A percentile compares a stretch with the other conserved stretches of the same genome.
These are phyloP conservation scores for Nebria salina DNA, from an alignment of 2,888 invertebrate genomes.

Conservation along the genomic window DNA sequence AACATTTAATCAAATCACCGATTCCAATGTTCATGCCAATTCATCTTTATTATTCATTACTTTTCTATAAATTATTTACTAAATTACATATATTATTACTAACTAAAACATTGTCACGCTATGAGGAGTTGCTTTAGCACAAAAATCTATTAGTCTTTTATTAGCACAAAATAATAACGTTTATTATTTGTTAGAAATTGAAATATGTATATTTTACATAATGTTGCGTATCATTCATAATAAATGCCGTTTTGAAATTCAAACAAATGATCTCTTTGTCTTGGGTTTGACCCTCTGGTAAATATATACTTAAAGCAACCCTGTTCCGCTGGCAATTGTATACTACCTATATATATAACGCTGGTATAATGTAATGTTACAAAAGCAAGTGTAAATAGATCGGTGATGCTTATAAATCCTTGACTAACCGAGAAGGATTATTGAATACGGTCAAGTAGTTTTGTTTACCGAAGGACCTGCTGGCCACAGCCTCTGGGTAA, in stretches of 20 bases:
- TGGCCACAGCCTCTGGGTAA: conserved; percentile 31
- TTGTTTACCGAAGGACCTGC: conserved; percentile 23
- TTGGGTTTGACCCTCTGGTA: not conserved
- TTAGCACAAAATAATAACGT: too few relatives aligned
- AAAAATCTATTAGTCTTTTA: too few relatives aligned
- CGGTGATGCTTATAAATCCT: conserved; percentile 2
- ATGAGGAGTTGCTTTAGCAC: too few relatives aligned
- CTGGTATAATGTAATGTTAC: not conserved
- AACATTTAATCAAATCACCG: not conserved
- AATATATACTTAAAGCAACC: not conserved
- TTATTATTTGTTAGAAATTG: too few relatives aligned
- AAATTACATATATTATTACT: not conserved
- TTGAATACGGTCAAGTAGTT: conserved; percentile 15
- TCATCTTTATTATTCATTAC: not conserved
- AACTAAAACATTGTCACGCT: too few relatives aligned
- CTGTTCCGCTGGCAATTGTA: not conserved
- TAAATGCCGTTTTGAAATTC: not conserved
- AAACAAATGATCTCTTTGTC: not conserved
- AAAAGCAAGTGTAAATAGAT: not conserved
- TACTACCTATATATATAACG: not conserved
- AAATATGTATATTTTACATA: too few relatives aligned
- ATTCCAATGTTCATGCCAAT: not conserved
- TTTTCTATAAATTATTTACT: not conserved
- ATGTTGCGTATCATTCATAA: not conserved
- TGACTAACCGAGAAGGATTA: conserved; percentile 10